These are phyloP conservation scores for Phasia obesa DNA, from an alignment of 2,888 invertebrate genomes.

Conservation along the genomic window DNA sequence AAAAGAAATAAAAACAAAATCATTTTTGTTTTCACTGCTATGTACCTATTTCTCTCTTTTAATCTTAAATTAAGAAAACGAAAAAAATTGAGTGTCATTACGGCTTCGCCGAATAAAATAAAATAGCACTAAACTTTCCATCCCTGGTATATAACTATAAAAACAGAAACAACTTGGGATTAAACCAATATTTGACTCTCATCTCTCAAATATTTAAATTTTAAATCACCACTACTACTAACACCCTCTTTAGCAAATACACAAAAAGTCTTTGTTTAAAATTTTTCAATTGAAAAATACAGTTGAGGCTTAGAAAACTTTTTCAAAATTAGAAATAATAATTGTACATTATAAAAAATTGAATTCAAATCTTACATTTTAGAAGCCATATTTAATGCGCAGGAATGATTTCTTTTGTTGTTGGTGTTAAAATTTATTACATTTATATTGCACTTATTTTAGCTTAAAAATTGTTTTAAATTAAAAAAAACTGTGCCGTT, in stretches of 20 bases:
- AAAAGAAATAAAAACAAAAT: no score
- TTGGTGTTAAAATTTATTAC: conserved; percentile 20
- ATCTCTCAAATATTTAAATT: conserved; percentile 40
- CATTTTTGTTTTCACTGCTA: no score
- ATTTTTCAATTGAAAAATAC: background rate
- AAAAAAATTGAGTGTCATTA: no score
- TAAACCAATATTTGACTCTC: conserved; percentile 24
- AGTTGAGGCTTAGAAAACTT: conserved; percentile 60
- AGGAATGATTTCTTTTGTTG: conserved; percentile 71
- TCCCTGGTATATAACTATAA: conserved; percentile 4
- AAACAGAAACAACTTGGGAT: conserved; percentile 42
- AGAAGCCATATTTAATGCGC: conserved; percentile 73
- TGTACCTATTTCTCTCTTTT: no score
- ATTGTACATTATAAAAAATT: background rate
- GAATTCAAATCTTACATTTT: conserved; percentile 72
- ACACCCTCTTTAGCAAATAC: conserved; percentile 36
- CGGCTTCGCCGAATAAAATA: no score
- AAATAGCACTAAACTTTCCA: no score
- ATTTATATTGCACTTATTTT: conserved; percentile 65
- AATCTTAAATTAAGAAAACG: no score
- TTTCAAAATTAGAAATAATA: conserved; percentile 33
- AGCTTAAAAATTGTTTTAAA: conserved; percentile 39
- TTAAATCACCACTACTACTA: conserved; percentile 27
- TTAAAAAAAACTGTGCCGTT: conserved; percentile 62
- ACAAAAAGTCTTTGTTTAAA: conserved; percentile 62